Evolutionary conservation across 2,113 vertebrate species (phyloP), one percentile per base, ranked within the genome.

Genomic region (Paramisgurnus dabryanus): DNA sequence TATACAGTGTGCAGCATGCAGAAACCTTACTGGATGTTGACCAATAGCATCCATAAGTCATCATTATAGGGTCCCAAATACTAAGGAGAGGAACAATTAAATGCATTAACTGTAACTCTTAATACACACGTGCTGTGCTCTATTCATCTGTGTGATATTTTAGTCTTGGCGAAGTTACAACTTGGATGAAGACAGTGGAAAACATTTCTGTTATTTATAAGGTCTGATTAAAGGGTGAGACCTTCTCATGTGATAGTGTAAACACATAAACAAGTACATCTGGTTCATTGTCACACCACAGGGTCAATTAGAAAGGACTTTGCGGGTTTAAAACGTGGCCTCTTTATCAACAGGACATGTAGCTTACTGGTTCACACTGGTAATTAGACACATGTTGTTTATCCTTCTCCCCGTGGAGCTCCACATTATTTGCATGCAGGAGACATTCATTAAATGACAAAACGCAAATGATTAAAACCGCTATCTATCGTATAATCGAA

Each of bases 121-220:
- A 45, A n/a, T 7, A 58, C 47, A 63, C 22, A 67, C 22, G 60
- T 58, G 41, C 39, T 15, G 7, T 49, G 41, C 65, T 53, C 12
- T 41, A 72, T 65, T 18, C 61, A 40, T 47, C 66, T 22, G 67
- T 27, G 12, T 39, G 74, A 17, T 84, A 74, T 78, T 81, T 78
- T 68, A 66, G 64, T 55, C 75, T 49, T 61, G 63, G 75, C 79
- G 18, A 58, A 18, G 69, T 78, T 18, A 58, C 64, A 81, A 64
- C 73, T 78, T 81, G 79, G 83, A 76, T 67, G 22, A 73, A 77
- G 75, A 67, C 39, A 74, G 69, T 69, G 79, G 79, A 84, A 84
- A 75, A 67, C 40, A 64, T 78, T 68, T 78, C 13, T 53, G 75
- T 69, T 78, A 64, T 78, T 84, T 78, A 63, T 78, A 72, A 66